These are phyloP conservation scores for Chaetoderma sp. DNA, from an alignment of 2,888 invertebrate genomes.

Conservation along the genomic window DNA sequence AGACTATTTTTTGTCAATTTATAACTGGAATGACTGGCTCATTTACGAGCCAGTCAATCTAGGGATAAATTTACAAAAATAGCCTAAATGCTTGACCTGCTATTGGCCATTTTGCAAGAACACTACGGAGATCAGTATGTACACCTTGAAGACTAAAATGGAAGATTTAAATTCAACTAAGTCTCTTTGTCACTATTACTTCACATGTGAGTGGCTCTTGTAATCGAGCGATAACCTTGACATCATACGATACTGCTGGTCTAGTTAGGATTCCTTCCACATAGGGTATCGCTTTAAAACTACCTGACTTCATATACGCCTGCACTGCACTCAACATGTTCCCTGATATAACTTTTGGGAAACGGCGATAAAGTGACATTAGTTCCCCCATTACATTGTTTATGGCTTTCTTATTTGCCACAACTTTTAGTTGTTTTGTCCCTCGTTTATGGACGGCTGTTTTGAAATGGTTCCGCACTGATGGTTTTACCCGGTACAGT, in stretches of 20 bases:
- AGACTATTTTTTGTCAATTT: too few relatives aligned
- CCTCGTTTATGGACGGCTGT: background rate
- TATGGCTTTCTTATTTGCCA: background rate
- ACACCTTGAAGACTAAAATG: too few relatives aligned
- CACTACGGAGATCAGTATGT: too few relatives aligned
- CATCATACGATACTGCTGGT: conserved; percentile 12
- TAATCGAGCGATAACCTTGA: conserved; percentile 22
- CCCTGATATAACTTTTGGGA: background rate
- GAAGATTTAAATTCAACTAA: too few relatives aligned
- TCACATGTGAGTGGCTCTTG: conserved; percentile 23
- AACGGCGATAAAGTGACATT: background rate
- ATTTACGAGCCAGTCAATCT: too few relatives aligned
- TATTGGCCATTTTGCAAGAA: too few relatives aligned
- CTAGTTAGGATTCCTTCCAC: conserved; percentile 2
- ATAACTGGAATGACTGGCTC: too few relatives aligned
- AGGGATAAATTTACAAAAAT: too few relatives aligned
- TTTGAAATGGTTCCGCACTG: background rate
- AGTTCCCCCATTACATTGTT: background rate
- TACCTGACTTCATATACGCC: background rate
- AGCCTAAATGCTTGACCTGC: too few relatives aligned
- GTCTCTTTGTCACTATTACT: conserved; percentile 23
- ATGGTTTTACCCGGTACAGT: background rate
- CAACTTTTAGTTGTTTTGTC: background rate
- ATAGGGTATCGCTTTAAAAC: background rate
- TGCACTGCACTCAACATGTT: background rate